Evolutionary conservation across 2,113 vertebrate genomes (phyloP).

Genomic region (Eleginops maclovinus): DNA sequence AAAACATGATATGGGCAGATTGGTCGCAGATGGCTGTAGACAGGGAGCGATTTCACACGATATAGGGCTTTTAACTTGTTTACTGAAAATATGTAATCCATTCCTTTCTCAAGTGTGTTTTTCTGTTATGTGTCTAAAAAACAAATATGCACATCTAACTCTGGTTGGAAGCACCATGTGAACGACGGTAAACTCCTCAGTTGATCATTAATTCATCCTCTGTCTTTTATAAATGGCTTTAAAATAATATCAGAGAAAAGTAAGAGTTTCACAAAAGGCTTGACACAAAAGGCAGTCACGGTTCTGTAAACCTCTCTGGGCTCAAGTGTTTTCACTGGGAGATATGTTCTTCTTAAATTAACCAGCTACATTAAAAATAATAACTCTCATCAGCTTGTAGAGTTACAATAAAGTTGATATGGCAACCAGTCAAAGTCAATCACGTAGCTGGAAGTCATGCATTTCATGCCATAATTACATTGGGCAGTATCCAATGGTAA

Average conservation of each 20-base stretch:
- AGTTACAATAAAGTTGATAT: slow-evolving; percentile 53
- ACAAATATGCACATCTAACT: slow-evolving; percentile 39
- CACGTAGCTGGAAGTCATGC: slow-evolving; percentile 32
- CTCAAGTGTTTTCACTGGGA: not conserved
- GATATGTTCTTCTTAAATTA: slow-evolving; percentile 12
- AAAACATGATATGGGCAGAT: slow-evolving; percentile 54
- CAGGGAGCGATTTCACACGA: slow-evolving; percentile 49
- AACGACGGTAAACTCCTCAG: too few relatives aligned
- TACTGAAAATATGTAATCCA: slow-evolving; percentile 40
- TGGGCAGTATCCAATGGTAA: slow-evolving; percentile 69
- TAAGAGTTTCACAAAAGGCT: too few relatives aligned
- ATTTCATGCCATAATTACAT: slow-evolving; percentile 70
- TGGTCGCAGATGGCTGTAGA: slow-evolving; percentile 39
- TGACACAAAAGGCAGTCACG: not conserved
- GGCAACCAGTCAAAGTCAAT: slow-evolving; percentile 50
- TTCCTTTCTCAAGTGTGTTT: slow-evolving; percentile 14
- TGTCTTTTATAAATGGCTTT: not conserved
- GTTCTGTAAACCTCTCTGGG: not conserved
- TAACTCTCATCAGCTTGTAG: slow-evolving; percentile 50
- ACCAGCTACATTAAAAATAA: slow-evolving; percentile 26
- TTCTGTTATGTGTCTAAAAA: not conserved
- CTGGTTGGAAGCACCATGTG: too few relatives aligned
- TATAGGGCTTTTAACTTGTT: slow-evolving; percentile 42
- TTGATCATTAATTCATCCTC: slow-evolving; percentile 5
- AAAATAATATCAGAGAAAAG: not conserved